These are phyloP conservation scores for Dromaius novaehollandiae DNA, from an alignment of 2,113 vertebrate species.

Conservation along the genomic window DNA sequence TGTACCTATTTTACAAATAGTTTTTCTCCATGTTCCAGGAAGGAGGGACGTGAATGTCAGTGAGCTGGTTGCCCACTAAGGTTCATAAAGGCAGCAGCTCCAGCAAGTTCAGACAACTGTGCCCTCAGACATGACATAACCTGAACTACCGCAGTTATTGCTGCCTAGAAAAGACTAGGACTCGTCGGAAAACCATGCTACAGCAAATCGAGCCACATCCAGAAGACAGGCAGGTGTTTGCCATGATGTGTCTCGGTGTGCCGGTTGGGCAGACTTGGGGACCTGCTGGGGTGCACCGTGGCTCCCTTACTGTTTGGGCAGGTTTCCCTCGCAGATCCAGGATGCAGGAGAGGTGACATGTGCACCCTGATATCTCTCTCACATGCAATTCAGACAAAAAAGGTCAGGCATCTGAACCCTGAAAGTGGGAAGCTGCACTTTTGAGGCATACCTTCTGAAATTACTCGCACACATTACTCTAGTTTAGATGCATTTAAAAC, in stretches of 20 bases:
- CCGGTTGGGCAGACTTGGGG: background rate
- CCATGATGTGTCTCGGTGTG: background rate
- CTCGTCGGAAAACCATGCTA: background rate
- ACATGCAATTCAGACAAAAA: background rate
- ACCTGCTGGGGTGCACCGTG: background rate
- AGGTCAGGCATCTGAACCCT: too few species aligned
- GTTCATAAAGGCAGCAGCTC: background rate
- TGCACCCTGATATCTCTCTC: too few species aligned
- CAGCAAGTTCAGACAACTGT: background rate
- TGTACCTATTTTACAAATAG: background rate
- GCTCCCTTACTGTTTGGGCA: background rate
- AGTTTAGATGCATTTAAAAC: too few species aligned
- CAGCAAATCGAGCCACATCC: background rate
- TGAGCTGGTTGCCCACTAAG: background rate
- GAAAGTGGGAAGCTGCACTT: background rate
- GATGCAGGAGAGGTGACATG: background rate
- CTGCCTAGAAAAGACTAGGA: background rate
- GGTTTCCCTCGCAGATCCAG: background rate
- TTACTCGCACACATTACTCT: background rate
- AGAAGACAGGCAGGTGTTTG: background rate
- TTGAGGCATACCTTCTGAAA: background rate
- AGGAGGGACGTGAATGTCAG: background rate
- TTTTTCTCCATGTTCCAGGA: background rate
- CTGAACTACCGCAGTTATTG: background rate
- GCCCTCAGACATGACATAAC: background rate